These are phyloP conservation scores for Popillia japonica DNA, from an alignment of 1,140 invertebrate genomes.

Conservation along the genomic window DNA sequence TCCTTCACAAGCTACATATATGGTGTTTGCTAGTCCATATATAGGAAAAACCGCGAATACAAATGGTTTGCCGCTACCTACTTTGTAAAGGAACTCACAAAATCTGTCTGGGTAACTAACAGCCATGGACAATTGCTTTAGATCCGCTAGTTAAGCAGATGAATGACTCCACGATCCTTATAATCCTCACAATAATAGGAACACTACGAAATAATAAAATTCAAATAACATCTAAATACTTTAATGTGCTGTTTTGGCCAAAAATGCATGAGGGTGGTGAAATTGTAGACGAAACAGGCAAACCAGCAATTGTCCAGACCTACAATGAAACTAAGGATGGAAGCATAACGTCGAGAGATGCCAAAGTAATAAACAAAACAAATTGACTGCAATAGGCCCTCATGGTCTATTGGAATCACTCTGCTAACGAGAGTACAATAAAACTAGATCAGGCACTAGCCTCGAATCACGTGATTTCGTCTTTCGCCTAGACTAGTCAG, in stretches of 20 bases:
- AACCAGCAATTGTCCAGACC: background rate
- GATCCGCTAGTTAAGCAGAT: background rate
- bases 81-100: conserved; percentile 42
- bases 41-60: too few species aligned
- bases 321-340: background rate
- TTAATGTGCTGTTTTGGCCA: background rate
- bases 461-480: too few species aligned
- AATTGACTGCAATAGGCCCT: too few species aligned
- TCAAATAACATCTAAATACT: background rate
- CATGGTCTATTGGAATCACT: too few species aligned
- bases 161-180: background rate
- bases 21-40: too few species aligned
- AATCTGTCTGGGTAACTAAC: conserved; percentile 51
- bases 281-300: background rate
- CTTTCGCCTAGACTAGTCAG: too few species aligned
- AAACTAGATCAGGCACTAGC: too few species aligned
- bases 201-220: background rate
- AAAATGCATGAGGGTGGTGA: background rate
- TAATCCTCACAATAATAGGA: background rate
- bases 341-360: too few species aligned
- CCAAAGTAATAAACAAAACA: too few species aligned
- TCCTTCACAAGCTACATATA: too few species aligned
- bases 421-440: too few species aligned
- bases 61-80: too few species aligned
- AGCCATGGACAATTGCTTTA: background rate